These are phyloP conservation scores for Morone chrysops DNA, from an alignment of 2,113 vertebrate genomes.

Conservation along the genomic window DNA sequence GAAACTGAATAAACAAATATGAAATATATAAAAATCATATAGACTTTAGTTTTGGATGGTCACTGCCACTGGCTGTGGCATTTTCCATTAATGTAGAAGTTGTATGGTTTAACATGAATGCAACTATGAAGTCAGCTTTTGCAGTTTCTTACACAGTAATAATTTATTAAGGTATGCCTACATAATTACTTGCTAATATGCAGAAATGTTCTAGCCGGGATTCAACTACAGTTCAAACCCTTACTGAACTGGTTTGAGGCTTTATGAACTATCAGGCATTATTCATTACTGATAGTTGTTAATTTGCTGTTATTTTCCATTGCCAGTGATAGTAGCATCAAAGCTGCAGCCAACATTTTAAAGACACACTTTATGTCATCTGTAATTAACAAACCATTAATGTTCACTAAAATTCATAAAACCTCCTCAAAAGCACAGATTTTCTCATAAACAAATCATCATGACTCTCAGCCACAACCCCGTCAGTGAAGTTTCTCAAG, in stretches of 20 bases:
- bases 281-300: background rate
- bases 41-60: background rate
- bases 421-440: constrained; percentile 15
- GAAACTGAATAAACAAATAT: background rate
- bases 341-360: background rate
- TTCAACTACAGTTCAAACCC: background rate
- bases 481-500: constrained; percentile 7
- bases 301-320: background rate
- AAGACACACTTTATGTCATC: background rate
- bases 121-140: background rate
- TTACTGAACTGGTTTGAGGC: background rate
- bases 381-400: constrained; percentile 15
- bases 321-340: background rate
- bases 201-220: background rate
- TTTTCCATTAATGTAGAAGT: background rate
- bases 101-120: background rate
- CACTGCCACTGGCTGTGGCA: background rate
- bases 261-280: background rate
- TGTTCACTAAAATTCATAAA: constrained; percentile 19
- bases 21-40: background rate
- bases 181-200: background rate
- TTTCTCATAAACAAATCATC: constrained; percentile 22
- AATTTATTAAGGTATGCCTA: background rate
- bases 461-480: background rate
- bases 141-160: background rate